Evolutionary conservation across 2,113 vertebrate species (phyloP).

Genomic region (Callocephalon fimbriatum): DNA sequence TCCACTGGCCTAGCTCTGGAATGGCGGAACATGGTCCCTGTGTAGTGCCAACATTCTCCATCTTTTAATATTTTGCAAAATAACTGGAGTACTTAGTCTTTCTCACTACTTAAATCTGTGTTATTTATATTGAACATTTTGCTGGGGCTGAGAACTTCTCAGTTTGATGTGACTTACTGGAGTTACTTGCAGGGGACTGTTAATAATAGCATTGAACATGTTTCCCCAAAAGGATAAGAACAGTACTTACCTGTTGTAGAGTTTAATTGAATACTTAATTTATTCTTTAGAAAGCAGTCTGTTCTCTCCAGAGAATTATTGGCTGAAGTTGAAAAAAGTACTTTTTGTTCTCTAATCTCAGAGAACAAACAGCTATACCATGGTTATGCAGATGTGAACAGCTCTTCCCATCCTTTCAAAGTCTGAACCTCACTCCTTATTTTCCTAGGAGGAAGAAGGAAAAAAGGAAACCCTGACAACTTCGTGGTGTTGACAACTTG

Average conservation of each 20-base stretch:
- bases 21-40: no score
- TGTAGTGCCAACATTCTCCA: background rate
- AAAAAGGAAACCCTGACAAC: background rate
- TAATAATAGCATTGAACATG: background rate
- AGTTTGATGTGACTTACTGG: background rate
- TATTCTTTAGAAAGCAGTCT: conserved; percentile 38
- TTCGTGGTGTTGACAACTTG: background rate
- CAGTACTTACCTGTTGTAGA: conserved; percentile 10
- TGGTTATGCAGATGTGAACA: background rate
- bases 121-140: background rate
- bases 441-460: background rate
- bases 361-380: background rate
- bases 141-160: background rate
- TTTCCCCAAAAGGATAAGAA: background rate
- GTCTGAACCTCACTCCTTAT: background rate
- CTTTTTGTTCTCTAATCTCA: background rate
- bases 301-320: background rate
- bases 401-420: conserved; percentile 4
- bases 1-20: background rate
- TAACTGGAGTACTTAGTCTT: background rate
- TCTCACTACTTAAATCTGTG: background rate
- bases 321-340: conserved; percentile 12
- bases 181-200: background rate
- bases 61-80: background rate
- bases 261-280: conserved; percentile 56